These are phyloP conservation scores for Acrocyrtus sp. DNA, from an alignment of 2,888 invertebrate genomes.

Conservation along the genomic window DNA sequence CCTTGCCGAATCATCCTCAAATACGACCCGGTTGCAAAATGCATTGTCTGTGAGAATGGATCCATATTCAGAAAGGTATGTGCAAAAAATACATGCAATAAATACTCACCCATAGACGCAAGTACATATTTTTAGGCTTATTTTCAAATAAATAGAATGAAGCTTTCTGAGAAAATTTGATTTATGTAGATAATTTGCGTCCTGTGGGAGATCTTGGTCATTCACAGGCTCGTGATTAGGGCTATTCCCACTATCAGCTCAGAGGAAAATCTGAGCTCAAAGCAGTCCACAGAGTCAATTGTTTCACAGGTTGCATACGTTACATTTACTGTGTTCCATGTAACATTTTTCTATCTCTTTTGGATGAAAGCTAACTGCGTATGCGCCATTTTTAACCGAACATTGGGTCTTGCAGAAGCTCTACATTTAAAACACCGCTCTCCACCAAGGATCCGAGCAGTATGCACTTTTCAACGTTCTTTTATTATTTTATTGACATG, in stretches of 20 bases:
- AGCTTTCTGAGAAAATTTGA: no score
- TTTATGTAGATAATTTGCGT: conserved; percentile 16
- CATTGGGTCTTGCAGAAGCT: background rate
- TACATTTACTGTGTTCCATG: no score
- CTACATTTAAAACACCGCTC: conserved; percentile 11
- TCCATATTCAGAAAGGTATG: conserved; percentile 13
- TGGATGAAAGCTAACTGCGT: conserved; percentile 12
- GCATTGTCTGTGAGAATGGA: conserved; percentile 13
- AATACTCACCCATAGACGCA: no score
- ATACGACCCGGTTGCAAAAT: conserved; percentile 5
- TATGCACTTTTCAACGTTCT: background rate
- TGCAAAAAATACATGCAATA: background rate
- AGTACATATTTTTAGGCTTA: no score
- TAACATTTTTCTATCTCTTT: no score
- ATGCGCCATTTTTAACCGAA: conserved; percentile 20
- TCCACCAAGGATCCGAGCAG: conserved; percentile 2
- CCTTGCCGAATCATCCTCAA: conserved; percentile 14
- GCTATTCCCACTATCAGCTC: conserved; percentile 5
- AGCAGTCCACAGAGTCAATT: background rate
- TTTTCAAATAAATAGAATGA: background rate
- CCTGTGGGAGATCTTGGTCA: conserved; percentile 3
- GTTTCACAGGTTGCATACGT: no score
- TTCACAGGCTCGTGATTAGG: conserved; percentile 20
- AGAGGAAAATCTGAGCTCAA: background rate
- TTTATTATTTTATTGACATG: no score